Evolutionary conservation across 92 coral and sea anemone species (phyloP), one percentile per base, ranked within the genome.

Genomic region (Pocillopora meandrina): DNA sequence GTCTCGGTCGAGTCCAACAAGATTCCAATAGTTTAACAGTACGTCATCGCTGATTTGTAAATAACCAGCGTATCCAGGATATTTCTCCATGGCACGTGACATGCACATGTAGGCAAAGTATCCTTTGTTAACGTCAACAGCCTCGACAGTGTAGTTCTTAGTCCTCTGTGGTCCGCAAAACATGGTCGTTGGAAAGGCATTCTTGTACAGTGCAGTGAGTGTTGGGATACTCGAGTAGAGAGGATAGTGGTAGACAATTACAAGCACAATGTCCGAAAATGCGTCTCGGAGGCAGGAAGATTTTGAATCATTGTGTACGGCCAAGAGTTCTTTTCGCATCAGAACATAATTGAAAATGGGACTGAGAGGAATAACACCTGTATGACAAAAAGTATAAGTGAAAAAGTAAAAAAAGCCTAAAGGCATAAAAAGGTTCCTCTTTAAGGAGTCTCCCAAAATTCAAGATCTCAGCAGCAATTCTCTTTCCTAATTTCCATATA

Each of bases 1-100:
- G 12, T 66, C 81, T 47, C 89, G 79, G 72, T 89, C 93, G 31
- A 93, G 73, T 47, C 47, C 56, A 55, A 83, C 85, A 57, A 95
- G 74, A 74, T 95, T 93, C 98, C 98, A 95, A 57, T 87, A 95
- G 57, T 95, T 95, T 42, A 95, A 61, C 82, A 95, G 74, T 74
- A 95, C 92, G 87, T 95, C 98, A 81, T 95, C 97, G 79, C 84
- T 91, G 71, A 95, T 90, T 15, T 89, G 83, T 31, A 95, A 83
- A 87, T 93, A 95, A 2, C 98, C 98, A 10, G 84, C 16, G 82
- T 86, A 86, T 35, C 83, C 90, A 52, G 95, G 92, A 72, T 65
- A 73, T 81, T 87, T 91, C 56, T 93, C 94, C 89, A 93, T 91
- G 34, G 97, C 98, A 68, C 85, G 91, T 36, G 98, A 79, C 72